Evolutionary conservation across 2,797 vertebrate species (phyloP).

Genomic region (Tarsius wallacei): DNA sequence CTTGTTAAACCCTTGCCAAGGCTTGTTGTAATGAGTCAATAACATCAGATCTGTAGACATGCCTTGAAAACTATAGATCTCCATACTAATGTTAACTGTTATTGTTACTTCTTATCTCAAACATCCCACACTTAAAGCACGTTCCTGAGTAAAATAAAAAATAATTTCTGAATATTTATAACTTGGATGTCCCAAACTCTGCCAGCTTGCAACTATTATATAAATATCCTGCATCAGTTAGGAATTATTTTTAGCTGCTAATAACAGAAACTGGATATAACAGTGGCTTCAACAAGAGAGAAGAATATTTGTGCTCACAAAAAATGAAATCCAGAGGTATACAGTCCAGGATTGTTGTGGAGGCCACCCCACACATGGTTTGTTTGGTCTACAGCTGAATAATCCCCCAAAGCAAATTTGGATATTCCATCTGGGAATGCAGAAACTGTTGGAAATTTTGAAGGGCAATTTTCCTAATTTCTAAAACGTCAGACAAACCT

Average conservation of each 20-base stretch:
- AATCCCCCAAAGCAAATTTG: constrained; percentile 28
- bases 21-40: not conserved
- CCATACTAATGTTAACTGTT: not conserved
- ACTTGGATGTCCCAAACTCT: constrained; percentile 67
- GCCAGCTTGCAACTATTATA: constrained; percentile 46
- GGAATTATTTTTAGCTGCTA: constrained; percentile 71
- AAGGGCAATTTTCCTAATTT: constrained; percentile 53
- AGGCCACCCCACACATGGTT: not conserved
- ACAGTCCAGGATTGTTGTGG: not conserved
- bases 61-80: not conserved
- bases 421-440: not conserved
- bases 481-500: not conserved
- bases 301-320: constrained; percentile 43
- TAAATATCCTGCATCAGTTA: constrained; percentile 63
- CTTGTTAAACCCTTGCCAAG: not conserved
- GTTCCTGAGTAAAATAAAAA: constrained; percentile 59
- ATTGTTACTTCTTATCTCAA: constrained; percentile 50
- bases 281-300: constrained; percentile 32
- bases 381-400: constrained; percentile 16
- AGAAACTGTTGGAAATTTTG: constrained; percentile 28
- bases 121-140: not conserved
- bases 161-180: constrained; percentile 56
- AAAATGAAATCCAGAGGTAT: constrained; percentile 27
- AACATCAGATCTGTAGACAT: constrained; percentile 18
- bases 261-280: constrained; percentile 73